phyloP scores from a whole-genome alignment of 2,888 invertebrate species.

The Eupithecia dodoneata region DNA sequence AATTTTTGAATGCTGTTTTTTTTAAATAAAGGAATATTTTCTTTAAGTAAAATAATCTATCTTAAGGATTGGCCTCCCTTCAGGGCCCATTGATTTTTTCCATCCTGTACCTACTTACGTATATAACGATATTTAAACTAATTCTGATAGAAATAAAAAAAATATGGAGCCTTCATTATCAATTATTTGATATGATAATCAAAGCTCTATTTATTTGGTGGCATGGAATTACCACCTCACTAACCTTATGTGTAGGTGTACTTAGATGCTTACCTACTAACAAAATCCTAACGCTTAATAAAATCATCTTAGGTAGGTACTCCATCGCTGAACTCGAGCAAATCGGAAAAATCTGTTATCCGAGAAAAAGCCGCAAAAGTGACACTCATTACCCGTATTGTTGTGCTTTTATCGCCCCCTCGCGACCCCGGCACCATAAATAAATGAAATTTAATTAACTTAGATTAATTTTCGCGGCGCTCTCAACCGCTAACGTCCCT shows the following conservation, averaged over 20 bases:
- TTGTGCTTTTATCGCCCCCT: constrained; percentile 78
- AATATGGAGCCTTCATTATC: background rate
- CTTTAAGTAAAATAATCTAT: too few species aligned
- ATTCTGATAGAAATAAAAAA: background rate
- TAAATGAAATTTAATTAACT: constrained; percentile 85
- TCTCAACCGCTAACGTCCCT: constrained; percentile 67
- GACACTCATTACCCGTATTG: constrained; percentile 80
- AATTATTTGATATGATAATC: too few species aligned
- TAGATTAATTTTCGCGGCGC: constrained; percentile 82
- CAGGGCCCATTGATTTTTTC: too few species aligned
- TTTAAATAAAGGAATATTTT: too few species aligned
- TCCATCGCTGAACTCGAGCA: constrained; percentile 45
- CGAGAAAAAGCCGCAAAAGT: constrained; percentile 77
- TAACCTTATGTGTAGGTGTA: background rate
- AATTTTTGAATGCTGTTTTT: too few species aligned
- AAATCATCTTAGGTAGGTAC: background rate
- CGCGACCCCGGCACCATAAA: constrained; percentile 73
- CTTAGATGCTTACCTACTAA: background rate
- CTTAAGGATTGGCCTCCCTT: too few species aligned
- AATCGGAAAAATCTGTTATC: constrained; percentile 76
- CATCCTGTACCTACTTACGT: too few species aligned
- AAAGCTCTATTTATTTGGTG: too few species aligned
- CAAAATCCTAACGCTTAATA: background rate
- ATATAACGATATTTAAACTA: too few species aligned
- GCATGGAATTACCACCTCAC: background rate